Base-by-base conservation (phyloP, 2,113 vertebrate species). In the Mystacornis crossleyi region DNA sequence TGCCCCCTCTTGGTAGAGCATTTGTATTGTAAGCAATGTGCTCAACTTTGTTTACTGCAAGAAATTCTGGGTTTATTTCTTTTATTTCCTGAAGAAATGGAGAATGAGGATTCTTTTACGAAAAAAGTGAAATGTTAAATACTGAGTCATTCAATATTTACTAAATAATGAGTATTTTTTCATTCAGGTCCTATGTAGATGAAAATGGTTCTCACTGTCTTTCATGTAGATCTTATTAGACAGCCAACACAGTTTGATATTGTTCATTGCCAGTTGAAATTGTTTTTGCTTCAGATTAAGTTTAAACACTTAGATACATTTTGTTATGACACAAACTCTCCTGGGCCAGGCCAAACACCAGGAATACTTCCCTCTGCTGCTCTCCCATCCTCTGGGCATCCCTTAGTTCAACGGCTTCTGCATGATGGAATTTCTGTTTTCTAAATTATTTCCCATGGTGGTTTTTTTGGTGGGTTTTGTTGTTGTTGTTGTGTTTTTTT, bases 1-100 rank as follows among this genome's bases (percentile, higher is more conserved):
- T 97, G 95, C 96, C 95, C 93, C 91, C 95, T 97, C 34, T 93
- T 87, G 92, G 91, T 66, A n/a, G 54, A 92, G 29, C 10, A 12
- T 74, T 70, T 87, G 53, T 61, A 26, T 51, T 24, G 3, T 47
- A 77, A 83, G 36, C 6, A 18, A 66, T 50, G 19, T 29, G 33
- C 19, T 92, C 8, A 13, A 50, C 20, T 65, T 89, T 9, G 25
- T 17, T 17, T 4, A 1, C 43, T 73, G 62, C 79, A 2, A 40
- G 77, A 62, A 25, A 18, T 0, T 16, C 33, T 50, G 36, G 2
- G 3, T 85, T 73, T 61, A 43, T 34, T 71, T 7, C 29, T 82
- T 40, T 53, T 34, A 11, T 62, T 92, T 92, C 18, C 33, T 40
- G 18, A 60, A 72, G 10, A 72, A 77, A 66, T 42, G 28, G 21